These are phyloP conservation scores for Hartigia nigra DNA, from an alignment of 2,888 invertebrate genomes.

Conservation along the genomic window DNA sequence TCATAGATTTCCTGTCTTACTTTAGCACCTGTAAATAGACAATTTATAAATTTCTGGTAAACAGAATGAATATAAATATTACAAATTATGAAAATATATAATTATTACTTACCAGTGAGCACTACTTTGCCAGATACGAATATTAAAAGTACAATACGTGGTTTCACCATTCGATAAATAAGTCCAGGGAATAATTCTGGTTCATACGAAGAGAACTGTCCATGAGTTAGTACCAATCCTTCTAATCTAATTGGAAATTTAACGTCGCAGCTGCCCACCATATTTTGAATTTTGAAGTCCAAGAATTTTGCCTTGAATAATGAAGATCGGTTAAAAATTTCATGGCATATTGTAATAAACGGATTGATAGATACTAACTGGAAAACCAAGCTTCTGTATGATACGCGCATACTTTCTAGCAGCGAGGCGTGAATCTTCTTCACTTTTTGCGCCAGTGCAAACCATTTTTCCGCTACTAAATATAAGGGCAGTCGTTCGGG, in stretches of 20 bases:
- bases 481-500: constrained; percentile 88
- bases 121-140: constrained; percentile 99
- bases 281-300: constrained; percentile 87
- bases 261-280: constrained; percentile 89
- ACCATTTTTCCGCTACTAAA: constrained; percentile 91
- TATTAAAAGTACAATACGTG: constrained; percentile 93
- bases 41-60: background rate
- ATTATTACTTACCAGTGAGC: constrained; percentile 73
- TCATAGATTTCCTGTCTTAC: constrained; percentile 93
- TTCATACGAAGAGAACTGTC: constrained; percentile 85
- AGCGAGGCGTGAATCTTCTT: constrained; percentile 81
- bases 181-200: constrained; percentile 99
- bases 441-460: constrained; percentile 87
- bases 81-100: constrained; percentile 11
- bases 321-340: background rate
- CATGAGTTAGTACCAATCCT: constrained; percentile 83
- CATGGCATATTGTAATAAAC: background rate
- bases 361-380: constrained; percentile 64
- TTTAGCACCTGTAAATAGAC: constrained; percentile 79
- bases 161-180: constrained; percentile 98
- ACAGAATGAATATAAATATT: background rate
- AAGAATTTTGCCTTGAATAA: constrained; percentile 75
- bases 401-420: constrained; percentile 86
- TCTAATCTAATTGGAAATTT: constrained; percentile 86
- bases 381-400: constrained; percentile 84